Conservation (phyloP, 2,113 vertebrate species). For the Argyrosomus japonicus region DNA sequence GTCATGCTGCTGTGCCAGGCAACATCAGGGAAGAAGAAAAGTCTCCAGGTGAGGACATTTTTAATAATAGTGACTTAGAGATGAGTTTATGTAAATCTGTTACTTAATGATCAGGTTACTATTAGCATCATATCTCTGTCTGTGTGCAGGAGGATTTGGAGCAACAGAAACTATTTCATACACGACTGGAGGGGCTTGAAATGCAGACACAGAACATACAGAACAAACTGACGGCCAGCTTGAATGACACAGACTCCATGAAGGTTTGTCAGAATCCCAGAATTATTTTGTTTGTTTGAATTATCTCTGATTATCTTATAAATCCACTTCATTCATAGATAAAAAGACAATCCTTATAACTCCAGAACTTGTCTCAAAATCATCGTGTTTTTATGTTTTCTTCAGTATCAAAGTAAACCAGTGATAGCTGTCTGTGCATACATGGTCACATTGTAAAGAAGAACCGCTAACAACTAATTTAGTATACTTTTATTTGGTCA, state of each 20-base stretch:
- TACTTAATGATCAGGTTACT: background rate
- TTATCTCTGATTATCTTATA: background rate
- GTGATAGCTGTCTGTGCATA: background rate
- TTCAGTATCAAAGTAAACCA: background rate
- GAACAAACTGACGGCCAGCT: slow-evolving; percentile 62
- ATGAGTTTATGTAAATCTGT: background rate
- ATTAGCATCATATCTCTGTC: background rate
- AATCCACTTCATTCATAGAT: background rate
- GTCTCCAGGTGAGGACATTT: slow-evolving; percentile 84
- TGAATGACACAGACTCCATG: slow-evolving; percentile 64
- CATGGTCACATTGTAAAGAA: background rate
- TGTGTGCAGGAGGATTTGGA: slow-evolving; percentile 75
- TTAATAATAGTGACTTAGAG: background rate
- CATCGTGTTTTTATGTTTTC: background rate
- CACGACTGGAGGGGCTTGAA: slow-evolving; percentile 82
- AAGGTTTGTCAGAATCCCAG: slow-evolving; percentile 65
- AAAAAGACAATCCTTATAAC: background rate
- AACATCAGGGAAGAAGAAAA: slow-evolving; percentile 78
- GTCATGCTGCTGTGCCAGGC: slow-evolving; percentile 83
- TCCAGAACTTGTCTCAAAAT: background rate
- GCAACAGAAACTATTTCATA: slow-evolving; percentile 82
- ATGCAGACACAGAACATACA: slow-evolving; percentile 70
- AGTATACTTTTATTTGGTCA: background rate
- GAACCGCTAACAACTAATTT: background rate
- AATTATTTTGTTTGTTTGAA: too few relatives aligned